Evolutionary conservation across 1,140 invertebrate genomes (phyloP), one percentile per base, ranked within the genome.

Genomic region (Brachystomella parvula): DNA sequence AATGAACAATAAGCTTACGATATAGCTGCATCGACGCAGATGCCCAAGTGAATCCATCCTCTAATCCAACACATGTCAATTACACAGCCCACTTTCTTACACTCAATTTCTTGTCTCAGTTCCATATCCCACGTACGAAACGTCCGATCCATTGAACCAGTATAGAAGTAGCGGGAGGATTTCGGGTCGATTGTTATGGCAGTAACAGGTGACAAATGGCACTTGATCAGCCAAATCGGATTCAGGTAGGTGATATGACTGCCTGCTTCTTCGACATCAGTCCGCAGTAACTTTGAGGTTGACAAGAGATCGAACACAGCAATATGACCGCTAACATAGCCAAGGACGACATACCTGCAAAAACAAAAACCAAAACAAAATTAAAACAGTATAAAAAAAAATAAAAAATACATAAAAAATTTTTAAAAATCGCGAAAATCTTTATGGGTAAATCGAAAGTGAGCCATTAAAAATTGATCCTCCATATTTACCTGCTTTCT

Each of bases 51-150:
- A 29, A 69, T 59, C 66, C 69, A 73, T 2, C 71, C 71, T 19
- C 66, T 35, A 47, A 73, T 63, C 71, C 71, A 73, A 60, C 71
- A 73, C 31, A 64, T 59, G 53, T 68, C 71, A 9, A 67, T 26
- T 28, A 67, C 35, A 15, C 61, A 31, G 0, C 71, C 71, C 0
- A 69, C 56, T 44, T 64, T 66, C 24, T 68, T 68, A 31, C 29
- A 30, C 24, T 73, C 68, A 15, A 67, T 47, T 63, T 71, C 71
- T 49, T 31, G 28, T 44, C 69, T 30, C 1, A 66, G 35, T 3
- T 68, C 29, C 0, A 47, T 3, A 58, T 73, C 69, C 66, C 67
- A 73, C 0, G 63, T 39, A 47, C 64, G 64, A 2, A 73, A 26
- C 3, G 9, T 28, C 19, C 69, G 31, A 39, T 73, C 71, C 19